These are phyloP conservation scores for Oncorhynchus kisutch DNA, from an alignment of 2,113 vertebrate genomes.

Conservation along the genomic window DNA sequence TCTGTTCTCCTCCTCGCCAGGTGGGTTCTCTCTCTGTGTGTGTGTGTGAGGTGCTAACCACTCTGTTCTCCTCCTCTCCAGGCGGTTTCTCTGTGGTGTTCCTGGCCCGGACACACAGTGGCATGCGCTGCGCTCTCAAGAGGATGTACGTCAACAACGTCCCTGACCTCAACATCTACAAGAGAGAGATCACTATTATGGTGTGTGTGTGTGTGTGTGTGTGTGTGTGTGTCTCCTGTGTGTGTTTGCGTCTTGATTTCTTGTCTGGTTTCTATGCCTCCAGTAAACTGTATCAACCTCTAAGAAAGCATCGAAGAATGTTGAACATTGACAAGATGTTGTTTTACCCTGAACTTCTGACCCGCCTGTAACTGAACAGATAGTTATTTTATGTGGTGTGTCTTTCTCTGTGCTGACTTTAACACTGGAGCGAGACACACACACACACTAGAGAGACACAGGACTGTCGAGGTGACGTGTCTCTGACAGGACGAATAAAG, in stretches of 20 bases:
- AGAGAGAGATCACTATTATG: conserved; percentile 97
- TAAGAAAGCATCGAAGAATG: neutral
- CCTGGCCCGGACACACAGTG: conserved; percentile 86
- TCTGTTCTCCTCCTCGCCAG: conserved; percentile 57
- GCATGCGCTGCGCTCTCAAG: conserved; percentile 89
- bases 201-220: conserved; percentile 58
- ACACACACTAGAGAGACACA: too few relatives aligned
- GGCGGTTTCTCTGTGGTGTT: conserved; percentile 89
- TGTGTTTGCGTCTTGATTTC: conserved; percentile 54
- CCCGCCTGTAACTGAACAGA: conserved; percentile 17
- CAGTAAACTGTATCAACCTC: too few relatives aligned
- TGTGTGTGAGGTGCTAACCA: neutral
- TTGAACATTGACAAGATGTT: conserved; percentile 1
- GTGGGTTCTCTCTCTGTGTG: conserved; percentile 86
- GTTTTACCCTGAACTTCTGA: conserved; percentile 17
- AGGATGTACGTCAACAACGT: conserved; percentile 95
- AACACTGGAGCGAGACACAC: neutral
- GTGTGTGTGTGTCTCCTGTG: conserved; percentile 57
- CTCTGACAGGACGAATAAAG: too few relatives aligned
- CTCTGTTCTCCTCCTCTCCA: too few relatives aligned
- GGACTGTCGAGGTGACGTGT: too few relatives aligned
- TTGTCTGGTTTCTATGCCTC: too few relatives aligned
- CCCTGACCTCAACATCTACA: conserved; percentile 90
- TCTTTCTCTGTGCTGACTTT: too few relatives aligned
- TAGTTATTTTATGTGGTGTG: neutral